Base-by-base conservation (phyloP, 2,888 invertebrate genomes). In the Colletes collaris region DNA sequence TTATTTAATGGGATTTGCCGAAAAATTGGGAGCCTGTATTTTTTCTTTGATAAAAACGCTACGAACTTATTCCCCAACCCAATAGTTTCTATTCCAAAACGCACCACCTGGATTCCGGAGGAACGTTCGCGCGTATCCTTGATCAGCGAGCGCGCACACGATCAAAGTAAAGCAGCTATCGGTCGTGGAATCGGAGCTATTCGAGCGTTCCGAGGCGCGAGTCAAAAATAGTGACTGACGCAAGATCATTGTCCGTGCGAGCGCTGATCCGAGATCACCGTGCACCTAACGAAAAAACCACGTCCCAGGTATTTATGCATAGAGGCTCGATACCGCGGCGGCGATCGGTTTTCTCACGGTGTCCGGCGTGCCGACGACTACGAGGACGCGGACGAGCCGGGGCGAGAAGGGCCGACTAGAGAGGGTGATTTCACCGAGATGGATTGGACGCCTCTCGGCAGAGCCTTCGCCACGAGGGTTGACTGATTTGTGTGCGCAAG, bases 401-500 rank as follows among this genome's bases (percentile, higher is more conserved):
- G 79, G 72, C 66, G 82, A 81, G 81, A 74, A 64, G 69, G 74
- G 60, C 59, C 73, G 62, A 55, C 74, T 66, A 74, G 82, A 85
- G 89, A 90, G 90, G 90, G 87, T 90, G 90, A 90, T 91, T 91
- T 90, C 91, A 87, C 79, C 81, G 88, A 90, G 90, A 90, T 90
- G 91, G 91, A 90, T 91, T 88, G 91, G 86, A 89, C 88, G 89
- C 87, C 86, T 80, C 82, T 79, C 82, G 64, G 64, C 71, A 59
- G 72, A 80, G 75, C 79, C 80, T 81, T 76, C 83, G 83, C 73
- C 85, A 79, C 74, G 86, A 89, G 91, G 90, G 90, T 90, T 91
- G 91, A 91, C 91, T 91, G 91, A 91, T 91, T 91, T 91, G 91
- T 91, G 91, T 91, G 90, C 88, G 87, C 91, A 86, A 89, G 87